A percentile compares a stretch with the other conserved stretches of the same genome.
Evolutionary conservation across 2,797 vertebrate species (phyloP).

Genomic region (Hafferia zeledoni): DNA sequence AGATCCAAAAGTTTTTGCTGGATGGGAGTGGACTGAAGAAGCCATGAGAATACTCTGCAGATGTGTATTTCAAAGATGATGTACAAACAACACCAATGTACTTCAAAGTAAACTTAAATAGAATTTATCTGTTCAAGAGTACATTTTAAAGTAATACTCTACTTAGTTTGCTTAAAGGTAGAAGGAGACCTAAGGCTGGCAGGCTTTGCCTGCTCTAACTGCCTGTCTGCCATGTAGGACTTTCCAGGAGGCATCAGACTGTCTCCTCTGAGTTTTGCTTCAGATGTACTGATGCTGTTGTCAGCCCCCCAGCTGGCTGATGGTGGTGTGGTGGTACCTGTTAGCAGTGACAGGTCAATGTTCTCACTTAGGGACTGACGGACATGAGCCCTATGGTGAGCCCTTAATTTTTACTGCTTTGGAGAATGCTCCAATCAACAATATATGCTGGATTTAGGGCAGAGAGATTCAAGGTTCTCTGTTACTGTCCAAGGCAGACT

Average conservation of each 20-base stretch:
- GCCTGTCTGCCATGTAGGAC: not conserved
- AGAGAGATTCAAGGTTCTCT: not conserved
- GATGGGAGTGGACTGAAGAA: not conserved
- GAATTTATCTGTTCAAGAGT: not conserved
- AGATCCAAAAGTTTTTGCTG: not conserved
- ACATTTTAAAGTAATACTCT: not conserved
- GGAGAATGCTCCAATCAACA: not conserved
- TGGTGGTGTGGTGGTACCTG: not conserved
- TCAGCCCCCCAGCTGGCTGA: not conserved
- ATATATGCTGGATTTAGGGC: not conserved
- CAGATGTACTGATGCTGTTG: accelerated
- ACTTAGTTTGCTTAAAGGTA: not conserved
- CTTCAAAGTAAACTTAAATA: not conserved
- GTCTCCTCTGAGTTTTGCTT: not conserved
- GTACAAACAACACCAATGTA: not conserved
- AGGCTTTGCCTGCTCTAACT: not conserved
- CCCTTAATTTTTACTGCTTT: not conserved
- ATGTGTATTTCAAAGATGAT: not conserved
- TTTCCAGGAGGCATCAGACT: not conserved
- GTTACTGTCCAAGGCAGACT: not conserved
- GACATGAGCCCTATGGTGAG: not conserved
- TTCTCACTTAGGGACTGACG: not conserved
- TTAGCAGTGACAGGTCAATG: not conserved
- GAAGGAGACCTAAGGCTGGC: not conserved
- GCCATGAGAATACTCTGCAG: not conserved